phyloP scores from a whole-genome alignment of 2,888 invertebrate genomes.

The Mesochorus sp. region DNA sequence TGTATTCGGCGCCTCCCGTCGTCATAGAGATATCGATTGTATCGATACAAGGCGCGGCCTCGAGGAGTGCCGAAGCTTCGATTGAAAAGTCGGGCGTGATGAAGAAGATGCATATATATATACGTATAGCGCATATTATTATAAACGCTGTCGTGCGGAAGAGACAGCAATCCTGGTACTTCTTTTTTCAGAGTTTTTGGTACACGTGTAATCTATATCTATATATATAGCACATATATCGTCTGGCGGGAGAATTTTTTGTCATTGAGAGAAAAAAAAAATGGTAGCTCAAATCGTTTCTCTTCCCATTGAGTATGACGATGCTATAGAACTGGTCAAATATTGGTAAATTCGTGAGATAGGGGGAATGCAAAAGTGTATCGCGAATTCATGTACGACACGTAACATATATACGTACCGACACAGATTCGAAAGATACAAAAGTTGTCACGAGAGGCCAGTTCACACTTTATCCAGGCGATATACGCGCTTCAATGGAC shows the following conservation, averaged over 20 bases:
- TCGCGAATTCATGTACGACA: neutral
- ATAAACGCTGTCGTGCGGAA: no score
- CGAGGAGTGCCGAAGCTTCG: slow-evolving; percentile 10
- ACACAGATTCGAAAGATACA: neutral
- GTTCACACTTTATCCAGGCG: neutral
- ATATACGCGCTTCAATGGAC: slow-evolving; percentile 32
- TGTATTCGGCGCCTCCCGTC: no score
- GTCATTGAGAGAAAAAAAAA: no score
- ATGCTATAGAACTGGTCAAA: neutral
- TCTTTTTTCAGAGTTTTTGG: slow-evolving; percentile 20
- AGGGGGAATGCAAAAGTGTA: neutral
- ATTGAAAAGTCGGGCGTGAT: neutral
- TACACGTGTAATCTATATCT: neutral
- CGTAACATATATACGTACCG: neutral
- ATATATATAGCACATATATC: no score
- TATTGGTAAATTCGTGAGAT: slow-evolving; percentile 10
- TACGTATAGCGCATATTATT: neutral
- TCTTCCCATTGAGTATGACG: no score
- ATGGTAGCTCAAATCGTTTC: no score
- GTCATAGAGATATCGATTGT: slow-evolving; percentile 51
- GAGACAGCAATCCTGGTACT: slow-evolving; percentile 16
- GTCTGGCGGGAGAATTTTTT: no score
- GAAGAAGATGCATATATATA: neutral
- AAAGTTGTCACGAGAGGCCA: neutral
- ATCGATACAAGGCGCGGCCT: slow-evolving; percentile 42